Conservation (phyloP, 2,888 invertebrate genomes). For the Pristionchus fissidentatus region DNA sequence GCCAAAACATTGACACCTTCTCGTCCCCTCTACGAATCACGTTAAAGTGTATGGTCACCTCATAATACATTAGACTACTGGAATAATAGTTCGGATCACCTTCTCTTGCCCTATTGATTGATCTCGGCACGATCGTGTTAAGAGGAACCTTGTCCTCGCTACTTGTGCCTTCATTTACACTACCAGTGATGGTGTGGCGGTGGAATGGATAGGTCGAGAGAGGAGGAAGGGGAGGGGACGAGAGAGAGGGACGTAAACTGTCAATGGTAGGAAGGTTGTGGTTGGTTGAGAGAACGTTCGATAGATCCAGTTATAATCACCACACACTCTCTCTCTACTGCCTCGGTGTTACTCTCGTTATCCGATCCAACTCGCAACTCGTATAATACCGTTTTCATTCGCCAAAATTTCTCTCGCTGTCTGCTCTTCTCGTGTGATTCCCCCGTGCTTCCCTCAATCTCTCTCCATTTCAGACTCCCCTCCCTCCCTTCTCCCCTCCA, state of each 20-base stretch:
- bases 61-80: background rate
- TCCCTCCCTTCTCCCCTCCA: background rate
- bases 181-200: no score
- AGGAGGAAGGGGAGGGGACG: background rate
- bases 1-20: conserved; percentile 25
- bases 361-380: conserved; percentile 14
- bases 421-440: background rate
- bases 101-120: background rate
- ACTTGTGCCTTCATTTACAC: conserved; percentile 3
- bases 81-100: no score
- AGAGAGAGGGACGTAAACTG: conserved; percentile 4
- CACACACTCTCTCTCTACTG: background rate
- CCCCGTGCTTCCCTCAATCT: background rate
- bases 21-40: background rate
- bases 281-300: conserved; percentile 33
- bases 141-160: conserved; percentile 2
- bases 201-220: conserved; percentile 1
- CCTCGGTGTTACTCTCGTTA: conserved; percentile 22
- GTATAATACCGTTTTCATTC: conserved; percentile 24
- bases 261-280: background rate
- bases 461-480: background rate
- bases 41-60: no score
- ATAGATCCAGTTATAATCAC: conserved; percentile 35
- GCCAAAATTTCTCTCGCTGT: background rate
- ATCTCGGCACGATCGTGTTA: background rate